Evolutionary conservation across 2,797 vertebrate genomes (phyloP).

Genomic region (Vespertilio murinus): DNA sequence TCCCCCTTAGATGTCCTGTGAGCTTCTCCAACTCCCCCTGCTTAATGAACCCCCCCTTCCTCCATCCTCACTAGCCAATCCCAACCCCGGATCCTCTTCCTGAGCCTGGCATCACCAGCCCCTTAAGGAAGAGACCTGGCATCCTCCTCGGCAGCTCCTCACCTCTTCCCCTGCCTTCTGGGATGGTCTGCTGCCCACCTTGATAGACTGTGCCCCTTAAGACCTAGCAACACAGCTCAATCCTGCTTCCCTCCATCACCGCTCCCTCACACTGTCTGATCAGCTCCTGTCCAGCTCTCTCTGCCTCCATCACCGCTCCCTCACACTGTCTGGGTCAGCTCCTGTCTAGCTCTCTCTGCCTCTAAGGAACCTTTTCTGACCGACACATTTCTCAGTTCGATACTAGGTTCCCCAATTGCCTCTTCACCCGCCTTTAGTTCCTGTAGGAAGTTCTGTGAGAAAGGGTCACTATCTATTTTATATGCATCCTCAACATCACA

Average conservation of each 20-base stretch:
- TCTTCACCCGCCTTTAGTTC: neutral
- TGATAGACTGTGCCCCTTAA: neutral
- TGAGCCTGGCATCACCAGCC: neutral
- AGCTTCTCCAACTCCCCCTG: neutral
- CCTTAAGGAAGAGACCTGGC: neutral
- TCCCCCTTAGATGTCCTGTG: neutral
- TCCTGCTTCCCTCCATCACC: neutral
- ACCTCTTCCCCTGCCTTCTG: rapidly evolving
- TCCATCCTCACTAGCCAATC: neutral
- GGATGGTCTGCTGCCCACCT: neutral
- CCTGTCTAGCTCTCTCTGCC: neutral
- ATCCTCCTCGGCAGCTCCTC: neutral
- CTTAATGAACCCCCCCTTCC: neutral
- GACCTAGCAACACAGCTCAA: neutral
- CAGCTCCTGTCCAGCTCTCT: neutral
- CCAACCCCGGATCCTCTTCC: neutral
- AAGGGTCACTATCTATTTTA: neutral
- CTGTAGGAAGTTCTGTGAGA: neutral
- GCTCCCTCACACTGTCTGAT: neutral
- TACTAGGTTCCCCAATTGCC: neutral
- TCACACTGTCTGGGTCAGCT: neutral
- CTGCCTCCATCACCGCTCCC: neutral
- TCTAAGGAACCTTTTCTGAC: neutral
- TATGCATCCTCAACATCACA: neutral
- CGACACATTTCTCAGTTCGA: neutral